Conservation (phyloP, 2,797 vertebrate species). For the Cirrhinus mrigala region DNA sequence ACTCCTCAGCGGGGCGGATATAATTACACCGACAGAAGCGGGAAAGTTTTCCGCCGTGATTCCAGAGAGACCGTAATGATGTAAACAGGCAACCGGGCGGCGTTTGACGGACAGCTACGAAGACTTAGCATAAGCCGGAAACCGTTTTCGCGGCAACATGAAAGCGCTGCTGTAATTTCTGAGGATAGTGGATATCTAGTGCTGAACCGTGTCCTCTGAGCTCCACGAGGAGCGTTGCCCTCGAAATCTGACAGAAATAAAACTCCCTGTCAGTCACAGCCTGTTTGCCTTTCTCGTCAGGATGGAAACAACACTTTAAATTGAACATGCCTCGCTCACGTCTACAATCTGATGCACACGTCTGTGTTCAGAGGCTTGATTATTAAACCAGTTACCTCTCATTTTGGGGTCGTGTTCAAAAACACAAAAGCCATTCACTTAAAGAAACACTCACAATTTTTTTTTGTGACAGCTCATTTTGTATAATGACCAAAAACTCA, state of each 20-base stretch:
- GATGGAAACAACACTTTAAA: neutral
- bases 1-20: neutral
- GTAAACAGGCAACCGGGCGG: neutral
- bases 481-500: neutral
- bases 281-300: neutral
- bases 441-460: no score
- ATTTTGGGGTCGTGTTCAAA: neutral
- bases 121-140: neutral
- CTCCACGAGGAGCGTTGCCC: neutral
- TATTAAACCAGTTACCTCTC: neutral
- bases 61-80: neutral
- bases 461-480: no score
- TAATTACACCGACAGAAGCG: neutral
- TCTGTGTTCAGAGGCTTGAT: neutral
- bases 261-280: neutral
- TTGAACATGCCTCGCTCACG: neutral
- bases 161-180: neutral
- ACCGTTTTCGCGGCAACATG: neutral
- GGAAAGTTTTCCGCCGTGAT: neutral
- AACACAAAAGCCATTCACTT: neutral
- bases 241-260: neutral
- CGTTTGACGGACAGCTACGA: conserved; percentile 17
- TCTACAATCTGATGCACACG: neutral
- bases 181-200: neutral
- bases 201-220: neutral